Evolutionary conservation across 1,140 invertebrate species (phyloP).

Genomic region (silkworm (Bombyx mori)): DNA sequence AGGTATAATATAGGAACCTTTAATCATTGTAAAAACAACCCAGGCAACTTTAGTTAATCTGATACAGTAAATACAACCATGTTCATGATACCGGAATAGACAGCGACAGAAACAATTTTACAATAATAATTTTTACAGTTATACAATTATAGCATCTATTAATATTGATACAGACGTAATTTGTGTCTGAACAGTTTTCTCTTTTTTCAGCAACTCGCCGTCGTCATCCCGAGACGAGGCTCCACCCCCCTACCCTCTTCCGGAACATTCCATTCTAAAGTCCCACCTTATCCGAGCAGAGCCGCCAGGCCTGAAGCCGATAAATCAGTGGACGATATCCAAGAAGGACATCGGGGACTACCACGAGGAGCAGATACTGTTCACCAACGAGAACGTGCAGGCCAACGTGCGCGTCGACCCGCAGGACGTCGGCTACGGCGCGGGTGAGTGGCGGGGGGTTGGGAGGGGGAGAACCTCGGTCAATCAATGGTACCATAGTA

Average conservation of each 20-base stretch:
- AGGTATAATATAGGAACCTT: too few relatives aligned
- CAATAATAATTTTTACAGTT: too few relatives aligned
- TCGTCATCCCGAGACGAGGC: constrained; percentile 43
- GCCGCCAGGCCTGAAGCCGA: constrained; percentile 36
- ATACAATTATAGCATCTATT: too few relatives aligned
- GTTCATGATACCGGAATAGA: too few relatives aligned
- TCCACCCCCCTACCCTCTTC: constrained; percentile 43
- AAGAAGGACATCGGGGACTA: constrained; percentile 64
- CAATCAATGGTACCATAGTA: too few relatives aligned
- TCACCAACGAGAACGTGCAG: constrained; percentile 62
- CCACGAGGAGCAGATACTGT: constrained; percentile 64
- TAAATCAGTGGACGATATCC: constrained; percentile 67
- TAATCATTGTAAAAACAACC: too few relatives aligned
- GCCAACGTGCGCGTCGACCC: constrained; percentile 36
- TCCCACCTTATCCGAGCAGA: constrained; percentile 52
- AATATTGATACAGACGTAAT: too few relatives aligned
- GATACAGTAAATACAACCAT: too few relatives aligned
- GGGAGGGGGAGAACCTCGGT: too few relatives aligned
- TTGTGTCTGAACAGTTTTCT: not conserved
- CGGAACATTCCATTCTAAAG: constrained; percentile 65
- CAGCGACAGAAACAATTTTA: too few relatives aligned
- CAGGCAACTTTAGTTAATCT: too few relatives aligned
- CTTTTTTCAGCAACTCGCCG: constrained; percentile 39
- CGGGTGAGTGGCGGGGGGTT: constrained; percentile 25
- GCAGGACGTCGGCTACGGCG: constrained; percentile 52